A percentile compares a stretch with the other conserved stretches of the same genome.
Evolutionary conservation across 2,888 invertebrate genomes (phyloP).

Genomic region (Torymus aiolomorphi): DNA sequence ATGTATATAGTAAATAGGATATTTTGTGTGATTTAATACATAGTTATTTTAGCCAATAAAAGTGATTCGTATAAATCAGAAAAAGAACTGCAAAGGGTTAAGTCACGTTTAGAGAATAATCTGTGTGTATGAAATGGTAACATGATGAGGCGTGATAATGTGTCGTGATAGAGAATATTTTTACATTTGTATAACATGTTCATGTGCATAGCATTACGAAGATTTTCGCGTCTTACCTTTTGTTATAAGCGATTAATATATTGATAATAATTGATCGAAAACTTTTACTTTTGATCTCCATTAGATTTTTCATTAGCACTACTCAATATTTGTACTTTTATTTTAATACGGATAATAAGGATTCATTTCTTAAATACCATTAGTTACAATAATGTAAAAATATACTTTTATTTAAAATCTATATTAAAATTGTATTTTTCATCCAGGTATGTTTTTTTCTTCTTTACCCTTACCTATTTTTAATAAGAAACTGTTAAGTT

Average conservation of each 20-base stretch:
- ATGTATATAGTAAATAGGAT: constrained; percentile 49
- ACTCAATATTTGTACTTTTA: constrained; percentile 55
- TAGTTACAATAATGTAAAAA: constrained; percentile 42
- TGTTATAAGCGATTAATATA: constrained; percentile 44
- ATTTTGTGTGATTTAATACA: constrained; percentile 46
- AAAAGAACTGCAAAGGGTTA: constrained; percentile 31
- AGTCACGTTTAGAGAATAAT: constrained; percentile 45
- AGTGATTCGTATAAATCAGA: constrained; percentile 3
- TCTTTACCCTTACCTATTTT: background rate
- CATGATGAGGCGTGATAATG: constrained; percentile 26
- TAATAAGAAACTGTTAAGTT: background rate
- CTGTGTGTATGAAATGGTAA: constrained; percentile 34
- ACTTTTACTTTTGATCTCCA: constrained; percentile 51
- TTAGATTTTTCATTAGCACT: constrained; percentile 42
- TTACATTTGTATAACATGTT: constrained; percentile 52
- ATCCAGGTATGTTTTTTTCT: constrained; percentile 30
- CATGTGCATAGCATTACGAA: constrained; percentile 42
- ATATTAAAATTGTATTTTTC: constrained; percentile 54
- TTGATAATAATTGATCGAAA: constrained; percentile 18
- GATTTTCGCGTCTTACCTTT: constrained; percentile 31
- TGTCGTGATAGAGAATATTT: constrained; percentile 54
- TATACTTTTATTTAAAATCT: constrained; percentile 52
- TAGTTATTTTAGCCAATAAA: constrained; percentile 42
- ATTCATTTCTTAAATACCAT: constrained; percentile 25
- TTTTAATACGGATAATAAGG: constrained; percentile 42